Evolutionary conservation across 2,888 invertebrate genomes (phyloP).

Genomic region (Lasioglossum calceatum): DNA sequence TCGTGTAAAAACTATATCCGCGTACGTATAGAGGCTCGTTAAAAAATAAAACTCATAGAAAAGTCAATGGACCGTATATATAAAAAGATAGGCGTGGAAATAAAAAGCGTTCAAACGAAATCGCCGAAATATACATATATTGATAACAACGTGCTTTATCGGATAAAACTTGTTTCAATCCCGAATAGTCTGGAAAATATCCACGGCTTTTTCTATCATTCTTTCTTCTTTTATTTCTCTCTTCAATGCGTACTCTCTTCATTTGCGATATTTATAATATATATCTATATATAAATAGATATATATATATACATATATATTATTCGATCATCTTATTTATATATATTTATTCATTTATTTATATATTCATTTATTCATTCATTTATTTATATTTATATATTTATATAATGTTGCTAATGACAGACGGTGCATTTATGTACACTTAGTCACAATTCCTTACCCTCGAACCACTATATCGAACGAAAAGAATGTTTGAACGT

Average conservation of each 20-base stretch:
- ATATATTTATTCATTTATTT: slow-evolving; percentile 69
- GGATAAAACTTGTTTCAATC: slow-evolving; percentile 61
- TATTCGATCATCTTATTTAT: slow-evolving; percentile 54
- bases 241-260: slow-evolving; percentile 65
- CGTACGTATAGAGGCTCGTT: slow-evolving; percentile 11
- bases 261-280: slow-evolving; percentile 70
- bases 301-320: slow-evolving; percentile 69
- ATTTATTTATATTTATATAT: slow-evolving; percentile 69
- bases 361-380: slow-evolving; percentile 68
- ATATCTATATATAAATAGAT: slow-evolving; percentile 69
- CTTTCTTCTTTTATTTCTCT: slow-evolving; percentile 1
- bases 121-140: slow-evolving; percentile 26
- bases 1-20: slow-evolving; percentile 51
- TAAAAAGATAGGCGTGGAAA: slow-evolving; percentile 49
- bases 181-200: slow-evolving; percentile 74
- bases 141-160: slow-evolving; percentile 40
- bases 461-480: slow-evolving; percentile 71
- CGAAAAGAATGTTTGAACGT: slow-evolving; percentile 25
- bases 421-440: slow-evolving; percentile 83
- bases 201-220: slow-evolving; percentile 58
- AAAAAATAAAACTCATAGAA: slow-evolving; percentile 39
- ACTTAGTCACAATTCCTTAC: slow-evolving; percentile 81
- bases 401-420: slow-evolving; percentile 79
- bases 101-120: slow-evolving; percentile 45
- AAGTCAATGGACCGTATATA: slow-evolving; percentile 38